Percentiles rank a stretch among this genome's conserved stretches.
These are phyloP conservation scores for Agonopterix alstromeriana DNA, from an alignment of 2,888 invertebrate genomes.

Conservation along the genomic window DNA sequence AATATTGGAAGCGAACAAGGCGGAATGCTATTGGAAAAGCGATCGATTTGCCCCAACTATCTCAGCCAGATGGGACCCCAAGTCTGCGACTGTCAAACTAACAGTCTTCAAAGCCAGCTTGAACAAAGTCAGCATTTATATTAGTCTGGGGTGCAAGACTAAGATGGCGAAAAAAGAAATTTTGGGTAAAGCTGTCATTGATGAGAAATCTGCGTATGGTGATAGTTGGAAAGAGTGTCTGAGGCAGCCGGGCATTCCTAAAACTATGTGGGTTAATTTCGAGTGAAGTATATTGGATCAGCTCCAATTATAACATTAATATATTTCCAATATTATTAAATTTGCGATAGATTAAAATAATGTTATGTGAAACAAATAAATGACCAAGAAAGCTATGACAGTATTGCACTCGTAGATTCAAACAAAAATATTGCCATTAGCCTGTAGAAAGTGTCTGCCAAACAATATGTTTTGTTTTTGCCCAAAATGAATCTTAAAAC, in stretches of 20 bases:
- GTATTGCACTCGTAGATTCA: no score
- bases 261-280: conserved; percentile 78
- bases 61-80: conserved; percentile 85
- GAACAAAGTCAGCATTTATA: conserved; percentile 79
- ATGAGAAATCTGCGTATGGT: conserved; percentile 74
- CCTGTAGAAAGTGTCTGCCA: no score
- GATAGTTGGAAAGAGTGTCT: conserved; percentile 80
- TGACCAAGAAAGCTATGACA: no score
- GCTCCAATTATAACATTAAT: no score
- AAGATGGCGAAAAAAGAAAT: conserved; percentile 82
- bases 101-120: conserved; percentile 79
- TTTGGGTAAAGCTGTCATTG: conserved; percentile 80
- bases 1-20: conserved; percentile 81
- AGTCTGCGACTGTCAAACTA: conserved; percentile 78
- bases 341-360: no score
- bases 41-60: conserved; percentile 84
- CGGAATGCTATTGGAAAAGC: conserved; percentile 82
- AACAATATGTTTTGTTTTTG: no score
- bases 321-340: no score
- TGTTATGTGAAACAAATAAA: no score
- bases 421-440: no score
- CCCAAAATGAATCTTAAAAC: no score
- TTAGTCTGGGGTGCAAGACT: conserved; percentile 81
- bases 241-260: conserved; percentile 70
- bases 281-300: conserved; percentile 36